Percentiles rank a stretch among this genome's conserved stretches.
These are phyloP conservation scores for Aphidius gifuensis DNA, from an alignment of 1,140 invertebrate genomes.

Conservation along the genomic window DNA sequence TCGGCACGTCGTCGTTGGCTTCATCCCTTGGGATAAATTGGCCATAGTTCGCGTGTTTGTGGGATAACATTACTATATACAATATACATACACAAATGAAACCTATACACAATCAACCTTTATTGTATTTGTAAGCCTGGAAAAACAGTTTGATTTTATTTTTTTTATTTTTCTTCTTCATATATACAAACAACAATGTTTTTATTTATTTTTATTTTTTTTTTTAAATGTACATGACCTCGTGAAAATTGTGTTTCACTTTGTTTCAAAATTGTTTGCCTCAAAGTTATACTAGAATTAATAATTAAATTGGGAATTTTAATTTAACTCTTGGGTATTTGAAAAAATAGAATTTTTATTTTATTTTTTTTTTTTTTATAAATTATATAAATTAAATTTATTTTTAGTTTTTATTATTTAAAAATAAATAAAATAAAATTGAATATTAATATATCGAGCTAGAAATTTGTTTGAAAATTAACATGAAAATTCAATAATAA, in stretches of 20 bases:
- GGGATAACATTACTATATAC: constrained; percentile 50
- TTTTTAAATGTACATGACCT: constrained; percentile 34
- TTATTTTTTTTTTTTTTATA: too few relatives aligned
- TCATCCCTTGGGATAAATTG: constrained; percentile 54
- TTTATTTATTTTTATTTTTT: constrained; percentile 31
- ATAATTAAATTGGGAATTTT: too few relatives aligned
- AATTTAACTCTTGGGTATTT: too few relatives aligned
- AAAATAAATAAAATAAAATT: too few relatives aligned
- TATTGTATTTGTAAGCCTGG: too few relatives aligned
- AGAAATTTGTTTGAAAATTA: too few relatives aligned
- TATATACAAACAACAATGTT: constrained; percentile 30
- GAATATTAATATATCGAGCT: too few relatives aligned
- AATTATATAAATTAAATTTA: constrained; percentile 23
- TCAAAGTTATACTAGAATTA: too few relatives aligned
- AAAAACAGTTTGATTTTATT: too few relatives aligned
- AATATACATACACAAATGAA: constrained; percentile 33
- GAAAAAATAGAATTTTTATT: too few relatives aligned
- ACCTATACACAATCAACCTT: constrained; percentile 15
- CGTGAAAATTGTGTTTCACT: constrained; percentile 37
- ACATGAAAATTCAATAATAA: constrained; percentile 26
- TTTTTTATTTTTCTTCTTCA: constrained; percentile 20
- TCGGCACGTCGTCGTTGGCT: constrained; percentile 33
- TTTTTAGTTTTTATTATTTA: constrained; percentile 33
- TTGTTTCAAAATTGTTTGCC: too few relatives aligned
- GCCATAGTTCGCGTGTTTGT: constrained; percentile 49